Base-by-base conservation (phyloP, 35 echinoderm and acorn worm genomes). In the Patiria miniata region DNA sequence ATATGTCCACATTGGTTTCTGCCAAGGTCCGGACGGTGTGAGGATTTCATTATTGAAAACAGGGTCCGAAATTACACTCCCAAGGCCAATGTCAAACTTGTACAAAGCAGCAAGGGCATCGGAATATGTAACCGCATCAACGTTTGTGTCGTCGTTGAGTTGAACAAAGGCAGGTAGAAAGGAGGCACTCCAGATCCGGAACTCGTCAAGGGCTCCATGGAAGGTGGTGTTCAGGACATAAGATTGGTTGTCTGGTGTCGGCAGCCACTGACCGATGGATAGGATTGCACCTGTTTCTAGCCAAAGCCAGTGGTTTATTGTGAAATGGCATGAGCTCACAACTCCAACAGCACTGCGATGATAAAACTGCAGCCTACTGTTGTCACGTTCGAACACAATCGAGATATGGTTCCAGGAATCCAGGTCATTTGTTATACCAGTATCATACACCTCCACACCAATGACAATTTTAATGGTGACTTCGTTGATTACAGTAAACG, bases 231-330 rank as follows among this genome's bases (percentile, higher is more conserved):
- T 68, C 7, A 97, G 68, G 18, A 53, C 44, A 29, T 81, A 80
- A 19, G 77, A 36, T 19, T 80, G 40, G 55, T 89, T 79, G 16
- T 61, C 51, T 40, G 94, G 90, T 51, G 68, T 54, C 26, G 83
- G 54, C 32, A 92, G 57, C 83, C 91, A 91, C 39, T 97, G 94
- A 55, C 94, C 94, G 77, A 97, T 52, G 47, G 94, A 89, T 52
- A 97, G 73, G 2, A 90, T 79, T 22, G 78, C 69, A 58, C 86
- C 56, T 40, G 39, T 57, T 55, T 81, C 34, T 34, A 93, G 80
- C 15, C 18, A 18, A 83, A 33, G 37, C 37, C 52, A 50, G 8
- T 42, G 30, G 22, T 56, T 7, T 39, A 90, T 34, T 15, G 85
- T 56, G 8, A 81, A 38, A 21, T 29, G 40, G 54, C 79, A 61